Evolutionary conservation across 2,113 vertebrate genomes (phyloP).

Genomic region (Mola mola): DNA sequence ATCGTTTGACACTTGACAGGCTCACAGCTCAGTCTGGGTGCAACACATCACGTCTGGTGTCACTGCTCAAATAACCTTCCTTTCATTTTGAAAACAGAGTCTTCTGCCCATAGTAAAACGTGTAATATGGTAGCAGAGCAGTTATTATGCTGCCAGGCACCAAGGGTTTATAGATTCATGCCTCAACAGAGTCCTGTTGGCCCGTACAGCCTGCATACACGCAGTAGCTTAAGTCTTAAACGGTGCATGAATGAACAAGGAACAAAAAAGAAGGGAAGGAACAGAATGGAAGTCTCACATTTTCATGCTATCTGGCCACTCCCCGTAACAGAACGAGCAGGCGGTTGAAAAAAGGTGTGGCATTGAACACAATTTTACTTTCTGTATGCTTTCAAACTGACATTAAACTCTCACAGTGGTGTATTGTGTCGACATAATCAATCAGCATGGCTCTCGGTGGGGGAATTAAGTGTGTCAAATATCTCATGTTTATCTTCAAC

Average conservation of each 20-base stretch:
- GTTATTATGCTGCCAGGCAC: too few species aligned
- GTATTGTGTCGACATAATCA: neutral
- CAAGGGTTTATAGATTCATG: slow-evolving; percentile 5
- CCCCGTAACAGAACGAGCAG: slow-evolving; percentile 36
- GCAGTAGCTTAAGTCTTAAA: too few species aligned
- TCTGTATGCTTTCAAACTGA: neutral
- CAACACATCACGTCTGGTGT: too few species aligned
- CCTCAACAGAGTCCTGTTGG: slow-evolving; percentile 36
- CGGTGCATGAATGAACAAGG: neutral
- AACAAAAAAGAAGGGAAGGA: slow-evolving; percentile 4
- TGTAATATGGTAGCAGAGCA: too few species aligned
- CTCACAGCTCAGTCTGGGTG: too few species aligned
- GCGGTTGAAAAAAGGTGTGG: slow-evolving; percentile 46
- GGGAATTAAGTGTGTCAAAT: slow-evolving; percentile 79
- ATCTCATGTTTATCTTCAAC: slow-evolving; percentile 78
- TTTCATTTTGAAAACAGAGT: too few species aligned
- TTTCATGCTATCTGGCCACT: slow-evolving; percentile 28
- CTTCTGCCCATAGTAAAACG: too few species aligned
- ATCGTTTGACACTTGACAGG: too few species aligned
- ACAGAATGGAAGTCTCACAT: neutral
- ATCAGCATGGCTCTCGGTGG: slow-evolving; percentile 64
- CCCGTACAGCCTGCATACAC: neutral
- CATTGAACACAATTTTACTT: neutral
- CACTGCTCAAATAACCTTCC: too few species aligned
- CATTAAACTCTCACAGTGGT: neutral